These are phyloP conservation scores for Tinamus major DNA, from an alignment of 2,797 vertebrate species.

Conservation along the genomic window DNA sequence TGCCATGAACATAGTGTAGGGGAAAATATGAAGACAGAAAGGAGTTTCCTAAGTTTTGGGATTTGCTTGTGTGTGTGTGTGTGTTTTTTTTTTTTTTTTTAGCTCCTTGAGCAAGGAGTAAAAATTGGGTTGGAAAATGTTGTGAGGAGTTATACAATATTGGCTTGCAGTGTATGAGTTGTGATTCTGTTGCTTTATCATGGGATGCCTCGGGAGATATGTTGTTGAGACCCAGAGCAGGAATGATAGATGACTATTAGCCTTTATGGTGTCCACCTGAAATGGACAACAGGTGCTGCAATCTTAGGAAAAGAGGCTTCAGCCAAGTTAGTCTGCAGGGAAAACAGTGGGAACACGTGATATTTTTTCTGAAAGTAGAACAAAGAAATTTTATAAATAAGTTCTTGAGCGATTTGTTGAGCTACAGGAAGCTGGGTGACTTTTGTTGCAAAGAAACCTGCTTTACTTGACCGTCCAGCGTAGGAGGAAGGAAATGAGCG, in stretches of 20 bases:
- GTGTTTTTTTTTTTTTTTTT: not conserved
- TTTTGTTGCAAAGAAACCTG: not conserved
- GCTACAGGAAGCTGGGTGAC: not conserved
- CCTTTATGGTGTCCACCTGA: not conserved
- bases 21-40: not conserved
- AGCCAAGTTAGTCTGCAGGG: not conserved
- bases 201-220: not conserved
- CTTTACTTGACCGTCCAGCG: not conserved
- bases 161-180: not conserved
- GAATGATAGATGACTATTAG: conserved; percentile 1
- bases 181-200: conserved; percentile 2
- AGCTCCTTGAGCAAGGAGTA: not conserved
- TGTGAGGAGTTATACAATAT: conserved; percentile 11
- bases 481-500: not conserved
- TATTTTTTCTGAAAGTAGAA: conserved; percentile 25
- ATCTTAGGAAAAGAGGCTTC: not conserved
- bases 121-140: not conserved
- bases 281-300: not conserved
- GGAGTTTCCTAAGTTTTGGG: not conserved
- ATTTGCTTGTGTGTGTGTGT: not conserved
- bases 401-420: not conserved
- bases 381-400: not conserved
- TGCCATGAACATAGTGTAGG: not conserved
- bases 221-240: not conserved
- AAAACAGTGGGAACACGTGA: not conserved